A percentile compares a stretch with the other conserved stretches of the same genome.
phyloP scores from a whole-genome alignment of 2,113 vertebrate species.

The Patagioenas fasciata region DNA sequence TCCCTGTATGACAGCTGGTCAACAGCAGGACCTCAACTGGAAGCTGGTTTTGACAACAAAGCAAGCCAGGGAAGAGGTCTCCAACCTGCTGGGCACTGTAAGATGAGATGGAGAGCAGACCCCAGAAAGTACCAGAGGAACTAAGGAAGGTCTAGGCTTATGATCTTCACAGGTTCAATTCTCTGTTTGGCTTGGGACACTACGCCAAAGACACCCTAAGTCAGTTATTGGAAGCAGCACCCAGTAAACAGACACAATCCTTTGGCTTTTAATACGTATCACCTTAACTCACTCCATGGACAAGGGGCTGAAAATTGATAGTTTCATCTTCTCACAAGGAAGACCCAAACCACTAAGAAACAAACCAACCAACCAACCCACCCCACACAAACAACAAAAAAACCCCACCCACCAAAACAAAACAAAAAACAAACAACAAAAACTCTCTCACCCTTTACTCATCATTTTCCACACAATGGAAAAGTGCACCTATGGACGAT shows the following conservation, averaged over 20 bases:
- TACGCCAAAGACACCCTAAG: background rate
- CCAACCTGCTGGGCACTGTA: fast-evolving
- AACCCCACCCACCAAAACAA: too few relatives aligned
- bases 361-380: too few relatives aligned
- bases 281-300: background rate
- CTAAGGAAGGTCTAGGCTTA: background rate
- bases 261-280: background rate
- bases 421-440: too few relatives aligned
- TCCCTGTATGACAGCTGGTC: background rate
- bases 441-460: background rate
- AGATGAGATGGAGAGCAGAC: background rate
- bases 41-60: background rate
- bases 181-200: background rate
- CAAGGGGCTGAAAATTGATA: background rate
- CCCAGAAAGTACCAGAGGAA: background rate
- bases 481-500: fast-evolving
- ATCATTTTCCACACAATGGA: background rate
- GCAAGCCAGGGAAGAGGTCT: background rate
- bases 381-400: too few relatives aligned
- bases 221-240: background rate
- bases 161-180: background rate
- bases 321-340: background rate
- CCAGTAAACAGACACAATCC: background rate
- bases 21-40: background rate
- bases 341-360: background rate